Percentiles rank a stretch among this genome's conserved stretches.
phyloP scores from a whole-genome alignment of 2,888 invertebrate genomes.

The Cheilosia urbana region DNA sequence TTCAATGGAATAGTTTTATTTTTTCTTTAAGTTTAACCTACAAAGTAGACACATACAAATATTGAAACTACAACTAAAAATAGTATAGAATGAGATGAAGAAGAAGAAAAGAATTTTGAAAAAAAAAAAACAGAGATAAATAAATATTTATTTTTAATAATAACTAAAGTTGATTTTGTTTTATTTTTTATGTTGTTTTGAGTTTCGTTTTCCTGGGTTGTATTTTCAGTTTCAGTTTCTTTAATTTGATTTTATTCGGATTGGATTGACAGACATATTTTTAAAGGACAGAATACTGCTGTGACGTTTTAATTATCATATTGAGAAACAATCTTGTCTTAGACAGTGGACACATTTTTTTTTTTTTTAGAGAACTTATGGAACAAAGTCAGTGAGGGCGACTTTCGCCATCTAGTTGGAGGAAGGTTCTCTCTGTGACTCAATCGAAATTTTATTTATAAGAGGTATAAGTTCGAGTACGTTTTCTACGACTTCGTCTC shows the following conservation, averaged over 20 bases:
- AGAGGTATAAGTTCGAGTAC: too few relatives aligned
- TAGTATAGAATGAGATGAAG: slow-evolving; percentile 74
- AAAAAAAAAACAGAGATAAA: slow-evolving; percentile 43
- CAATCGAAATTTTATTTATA: too few relatives aligned
- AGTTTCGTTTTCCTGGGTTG: slow-evolving; percentile 27
- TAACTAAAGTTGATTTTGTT: slow-evolving; percentile 67
- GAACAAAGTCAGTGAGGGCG: too few relatives aligned
- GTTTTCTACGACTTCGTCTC: too few relatives aligned
- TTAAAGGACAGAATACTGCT: not conserved
- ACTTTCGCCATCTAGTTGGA: too few relatives aligned
- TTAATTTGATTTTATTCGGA: not conserved
- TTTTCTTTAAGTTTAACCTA: slow-evolving; percentile 45
- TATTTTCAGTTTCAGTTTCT: not conserved
- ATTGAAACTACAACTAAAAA: slow-evolving; percentile 55
- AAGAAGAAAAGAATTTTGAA: slow-evolving; percentile 20
- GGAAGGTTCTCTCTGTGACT: too few relatives aligned
- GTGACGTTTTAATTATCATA: too few relatives aligned
- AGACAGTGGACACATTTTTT: too few relatives aligned
- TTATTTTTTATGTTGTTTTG: slow-evolving; percentile 50
- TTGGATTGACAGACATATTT: not conserved
- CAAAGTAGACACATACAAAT: slow-evolving; percentile 35
- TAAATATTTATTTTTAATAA: slow-evolving; percentile 73
- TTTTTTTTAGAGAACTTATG: too few relatives aligned
- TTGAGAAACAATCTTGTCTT: too few relatives aligned
- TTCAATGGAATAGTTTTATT: slow-evolving; percentile 12